Evolutionary conservation across 1,140 invertebrate species (phyloP).

Genomic region (Diabrotica undecimpunctata): DNA sequence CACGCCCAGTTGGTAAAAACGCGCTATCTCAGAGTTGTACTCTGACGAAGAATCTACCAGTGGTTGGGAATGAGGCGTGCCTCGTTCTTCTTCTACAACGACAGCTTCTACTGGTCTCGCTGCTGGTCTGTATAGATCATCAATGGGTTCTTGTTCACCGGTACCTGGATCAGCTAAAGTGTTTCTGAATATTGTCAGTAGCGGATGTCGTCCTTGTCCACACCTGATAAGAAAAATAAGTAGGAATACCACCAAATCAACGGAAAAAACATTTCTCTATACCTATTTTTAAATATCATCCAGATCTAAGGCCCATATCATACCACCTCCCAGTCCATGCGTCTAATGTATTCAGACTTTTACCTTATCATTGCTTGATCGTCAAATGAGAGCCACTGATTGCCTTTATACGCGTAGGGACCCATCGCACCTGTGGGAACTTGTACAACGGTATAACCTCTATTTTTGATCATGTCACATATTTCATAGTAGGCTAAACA

Average conservation of each 20-base stretch:
- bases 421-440: constrained; percentile 74
- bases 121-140: constrained; percentile 3
- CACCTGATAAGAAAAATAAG: constrained; percentile 49
- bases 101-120: constrained; percentile 1
- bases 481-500: constrained; percentile 81
- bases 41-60: constrained; percentile 42
- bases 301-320: constrained; percentile 88
- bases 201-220: constrained; percentile 70
- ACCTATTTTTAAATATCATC: constrained; percentile 75
- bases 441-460: constrained; percentile 75
- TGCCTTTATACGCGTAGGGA: constrained; percentile 79
- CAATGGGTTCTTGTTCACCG: constrained; percentile 27
- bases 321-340: constrained; percentile 75
- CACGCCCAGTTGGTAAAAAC: constrained; percentile 70
- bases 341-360: constrained; percentile 73
- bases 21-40: constrained; percentile 61
- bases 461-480: constrained; percentile 70
- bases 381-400: constrained; percentile 88
- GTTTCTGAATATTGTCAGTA: constrained; percentile 66
- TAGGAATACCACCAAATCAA: neutral
- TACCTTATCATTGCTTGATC: constrained; percentile 73
- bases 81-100: constrained; percentile 6
- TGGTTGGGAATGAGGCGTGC: constrained; percentile 19
- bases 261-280: constrained; percentile 16
- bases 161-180: constrained; percentile 55